These are phyloP conservation scores for Ptyas mucosa DNA, from an alignment of 2,113 vertebrate species.

Conservation along the genomic window DNA sequence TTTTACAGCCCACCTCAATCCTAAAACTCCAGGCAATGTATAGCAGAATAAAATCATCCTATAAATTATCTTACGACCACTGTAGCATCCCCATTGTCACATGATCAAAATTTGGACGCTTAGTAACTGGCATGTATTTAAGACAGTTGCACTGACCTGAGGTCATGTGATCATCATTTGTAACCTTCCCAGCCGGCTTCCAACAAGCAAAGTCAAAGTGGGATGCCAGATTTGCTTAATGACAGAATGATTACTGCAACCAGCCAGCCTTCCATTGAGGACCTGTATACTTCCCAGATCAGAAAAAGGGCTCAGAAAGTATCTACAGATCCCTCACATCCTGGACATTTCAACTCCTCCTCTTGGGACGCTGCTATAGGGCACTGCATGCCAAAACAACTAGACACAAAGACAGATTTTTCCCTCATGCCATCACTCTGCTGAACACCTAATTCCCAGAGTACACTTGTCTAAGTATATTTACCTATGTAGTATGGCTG, in stretches of 20 bases:
- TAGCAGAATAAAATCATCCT: neutral
- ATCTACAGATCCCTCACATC: neutral
- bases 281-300: neutral
- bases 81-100: too few relatives aligned
- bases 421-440: neutral
- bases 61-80: too few relatives aligned
- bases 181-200: too few relatives aligned
- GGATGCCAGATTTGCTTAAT: too few relatives aligned
- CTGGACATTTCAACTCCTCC: neutral
- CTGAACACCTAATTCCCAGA: neutral
- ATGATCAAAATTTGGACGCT: too few relatives aligned
- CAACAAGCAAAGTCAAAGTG: too few relatives aligned
- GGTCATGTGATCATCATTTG: too few relatives aligned
- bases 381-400: neutral
- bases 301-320: neutral
- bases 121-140: too few relatives aligned
- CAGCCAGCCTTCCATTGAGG: neutral
- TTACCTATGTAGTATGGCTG: neutral
- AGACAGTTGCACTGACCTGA: too few relatives aligned
- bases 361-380: neutral
- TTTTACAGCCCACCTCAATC: neutral
- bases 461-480: neutral
- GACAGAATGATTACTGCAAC: neutral
- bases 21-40: neutral
- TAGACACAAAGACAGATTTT: neutral